Conservation (phyloP, 1,140 invertebrate genomes). For the Drosophila guanche region DNA sequence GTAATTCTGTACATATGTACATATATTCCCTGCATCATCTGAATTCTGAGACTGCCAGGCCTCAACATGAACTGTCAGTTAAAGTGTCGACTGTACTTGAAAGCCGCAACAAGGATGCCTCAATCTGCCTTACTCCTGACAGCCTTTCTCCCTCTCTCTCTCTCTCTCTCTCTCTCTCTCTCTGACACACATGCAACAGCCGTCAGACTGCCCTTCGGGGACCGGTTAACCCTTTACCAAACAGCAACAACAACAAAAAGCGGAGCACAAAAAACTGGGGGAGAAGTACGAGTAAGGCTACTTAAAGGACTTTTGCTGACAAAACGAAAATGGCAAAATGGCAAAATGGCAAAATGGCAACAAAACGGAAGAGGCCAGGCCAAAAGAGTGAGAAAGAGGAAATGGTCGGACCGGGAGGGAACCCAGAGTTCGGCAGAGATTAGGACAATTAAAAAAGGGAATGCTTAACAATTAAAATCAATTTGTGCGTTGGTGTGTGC, state of each 20-base stretch:
- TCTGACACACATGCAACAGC: constrained; percentile 28
- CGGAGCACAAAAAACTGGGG: constrained; percentile 1
- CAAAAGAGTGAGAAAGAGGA: constrained; percentile 1
- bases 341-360: constrained; percentile 74
- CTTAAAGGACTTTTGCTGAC: constrained; percentile 79
- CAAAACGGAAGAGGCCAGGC: constrained; percentile 34
- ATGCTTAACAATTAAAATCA: constrained; percentile 81
- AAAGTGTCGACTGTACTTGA: constrained; percentile 75
- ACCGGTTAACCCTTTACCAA: constrained; percentile 71
- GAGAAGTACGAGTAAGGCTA: constrained; percentile 56
- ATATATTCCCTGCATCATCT: no score
- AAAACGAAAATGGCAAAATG: constrained; percentile 74
- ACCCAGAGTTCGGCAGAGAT: constrained; percentile 65
- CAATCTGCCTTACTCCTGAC: constrained; percentile 16
- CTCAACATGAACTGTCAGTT: constrained; percentile 68
- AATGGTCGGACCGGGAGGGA: constrained; percentile 46
- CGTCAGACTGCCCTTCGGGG: constrained; percentile 30
- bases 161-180: constrained; percentile 23
- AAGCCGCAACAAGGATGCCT: constrained; percentile 20
- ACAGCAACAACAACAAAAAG: constrained; percentile 2
- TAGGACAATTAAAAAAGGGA: constrained; percentile 80
- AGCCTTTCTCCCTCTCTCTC: neutral
- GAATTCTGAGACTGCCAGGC: no score
- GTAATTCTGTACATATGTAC: no score
- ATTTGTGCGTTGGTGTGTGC: constrained; percentile 59